A percentile compares a stretch with the other conserved stretches of the same genome.
phyloP scores from a whole-genome alignment of 1,140 invertebrate species.

The Ceratina calcarata region DNA sequence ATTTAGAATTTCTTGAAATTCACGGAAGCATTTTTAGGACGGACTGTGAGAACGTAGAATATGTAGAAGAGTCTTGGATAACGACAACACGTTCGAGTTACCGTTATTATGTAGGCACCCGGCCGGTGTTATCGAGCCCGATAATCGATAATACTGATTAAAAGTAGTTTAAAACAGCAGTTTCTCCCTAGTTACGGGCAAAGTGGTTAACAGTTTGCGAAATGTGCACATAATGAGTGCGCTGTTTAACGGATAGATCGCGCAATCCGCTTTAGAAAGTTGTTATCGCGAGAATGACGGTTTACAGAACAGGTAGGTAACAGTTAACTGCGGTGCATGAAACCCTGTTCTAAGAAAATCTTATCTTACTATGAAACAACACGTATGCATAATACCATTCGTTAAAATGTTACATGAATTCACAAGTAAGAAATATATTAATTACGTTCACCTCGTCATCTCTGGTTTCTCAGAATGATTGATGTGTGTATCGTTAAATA shows the following conservation, averaged over 20 bases:
- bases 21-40: no score
- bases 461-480: no score
- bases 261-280: neutral
- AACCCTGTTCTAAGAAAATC: no score
- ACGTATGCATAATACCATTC: no score
- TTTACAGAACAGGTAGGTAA: neutral
- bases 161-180: conserved; percentile 15
- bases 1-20: no score
- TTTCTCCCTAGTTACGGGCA: neutral
- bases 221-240: neutral
- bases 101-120: neutral
- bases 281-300: neutral
- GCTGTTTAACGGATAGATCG: neutral
- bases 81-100: conserved; percentile 48
- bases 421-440: no score
- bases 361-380: no score
- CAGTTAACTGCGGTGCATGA: neutral
- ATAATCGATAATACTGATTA: conserved; percentile 26
- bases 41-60: no score
- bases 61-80: no score
- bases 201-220: conserved; percentile 3
- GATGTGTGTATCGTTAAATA: no score
- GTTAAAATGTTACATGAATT: no score
- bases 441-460: no score
- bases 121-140: neutral